Evolutionary conservation across 2,113 vertebrate species (phyloP).

Genomic region (Corvus hawaiiensis): DNA sequence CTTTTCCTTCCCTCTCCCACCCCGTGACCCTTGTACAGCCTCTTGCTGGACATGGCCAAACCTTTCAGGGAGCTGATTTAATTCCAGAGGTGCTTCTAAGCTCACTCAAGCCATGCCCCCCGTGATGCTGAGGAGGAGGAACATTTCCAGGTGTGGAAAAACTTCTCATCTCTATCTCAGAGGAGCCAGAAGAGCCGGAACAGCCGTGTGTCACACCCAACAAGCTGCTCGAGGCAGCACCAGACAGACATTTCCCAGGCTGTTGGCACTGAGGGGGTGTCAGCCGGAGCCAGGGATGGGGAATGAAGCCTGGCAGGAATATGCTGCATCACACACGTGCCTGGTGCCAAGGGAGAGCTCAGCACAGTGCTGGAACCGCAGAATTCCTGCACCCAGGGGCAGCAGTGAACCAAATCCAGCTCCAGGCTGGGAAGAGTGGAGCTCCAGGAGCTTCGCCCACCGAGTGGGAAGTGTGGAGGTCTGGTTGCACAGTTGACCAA

Average conservation of each 20-base stretch:
- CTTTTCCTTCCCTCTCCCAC: background rate
- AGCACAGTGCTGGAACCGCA: fast-evolving
- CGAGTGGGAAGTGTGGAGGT: fast-evolving
- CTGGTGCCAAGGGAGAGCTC: fast-evolving
- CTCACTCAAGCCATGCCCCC: background rate
- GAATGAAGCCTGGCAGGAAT: fast-evolving
- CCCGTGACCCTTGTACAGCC: background rate
- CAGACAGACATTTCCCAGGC: background rate
- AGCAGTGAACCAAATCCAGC: background rate
- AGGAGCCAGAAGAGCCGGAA: background rate
- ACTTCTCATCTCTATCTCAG: background rate
- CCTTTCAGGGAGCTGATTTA: background rate
- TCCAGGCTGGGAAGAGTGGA: background rate
- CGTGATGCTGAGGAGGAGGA: background rate
- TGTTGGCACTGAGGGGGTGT: background rate
- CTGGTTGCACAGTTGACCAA: background rate
- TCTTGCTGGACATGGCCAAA: background rate
- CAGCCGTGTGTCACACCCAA: background rate
- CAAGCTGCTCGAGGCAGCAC: background rate
- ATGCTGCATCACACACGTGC: fast-evolving
- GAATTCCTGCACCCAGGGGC: background rate
- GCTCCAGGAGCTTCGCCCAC: background rate
- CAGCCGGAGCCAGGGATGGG: background rate
- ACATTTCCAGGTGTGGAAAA: background rate
- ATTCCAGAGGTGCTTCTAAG: background rate